Base-by-base conservation (phyloP, 1,140 invertebrate genomes). In the Pachypeltis micranthus region DNA sequence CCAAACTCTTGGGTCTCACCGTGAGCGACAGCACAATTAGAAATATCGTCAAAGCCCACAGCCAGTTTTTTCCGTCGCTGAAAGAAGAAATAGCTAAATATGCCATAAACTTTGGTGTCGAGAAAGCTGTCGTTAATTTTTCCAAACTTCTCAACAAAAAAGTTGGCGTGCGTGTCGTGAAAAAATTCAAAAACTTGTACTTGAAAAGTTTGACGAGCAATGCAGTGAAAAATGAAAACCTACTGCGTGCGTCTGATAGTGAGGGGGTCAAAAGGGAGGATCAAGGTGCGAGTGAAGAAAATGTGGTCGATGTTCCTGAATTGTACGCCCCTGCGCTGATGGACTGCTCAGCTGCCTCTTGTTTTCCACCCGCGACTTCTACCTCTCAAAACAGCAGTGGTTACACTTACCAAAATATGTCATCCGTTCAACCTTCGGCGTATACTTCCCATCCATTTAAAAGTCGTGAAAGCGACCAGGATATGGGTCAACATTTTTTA, bases 11-110 rank as follows among this genome's bases (percentile, higher is more conserved):
- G 14, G 72, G 71, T 25, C 67, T 63, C 16, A 58, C 66, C 10
- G 70, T 75, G 14, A 73, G 70, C 69, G 72, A 74, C 59, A 74
- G 72, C 65, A 74, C 72, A 26, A 69, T 75, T 23, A 65, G 74
- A 57, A 75, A 75, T 65, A 70, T 75, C 54, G 68, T 75, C 44
- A 74, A 73, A 64, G 65, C 69, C 0, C 70, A 71, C 63, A 39
- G n/a, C 14, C 31, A 63, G 31, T 75, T 72, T 59, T 69, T 69
- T 7, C 66, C 71, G n/a, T 64, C 70, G 44, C 54, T 71, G 2
- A 72, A 71, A 62, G 69, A 71, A 51, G 72, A 74, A 65, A 75
- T 75, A 44, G 74, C 72, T 21, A 65, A 68, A 28, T 74, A 66
- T 67, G 73, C 73, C 39, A 64, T 65, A 47, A 65, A 69, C 19